Percentiles rank a stretch among this genome's conserved stretches.
These are phyloP conservation scores for Petaurus breviceps DNA, from an alignment of 2,113 vertebrate genomes.

Conservation along the genomic window DNA sequence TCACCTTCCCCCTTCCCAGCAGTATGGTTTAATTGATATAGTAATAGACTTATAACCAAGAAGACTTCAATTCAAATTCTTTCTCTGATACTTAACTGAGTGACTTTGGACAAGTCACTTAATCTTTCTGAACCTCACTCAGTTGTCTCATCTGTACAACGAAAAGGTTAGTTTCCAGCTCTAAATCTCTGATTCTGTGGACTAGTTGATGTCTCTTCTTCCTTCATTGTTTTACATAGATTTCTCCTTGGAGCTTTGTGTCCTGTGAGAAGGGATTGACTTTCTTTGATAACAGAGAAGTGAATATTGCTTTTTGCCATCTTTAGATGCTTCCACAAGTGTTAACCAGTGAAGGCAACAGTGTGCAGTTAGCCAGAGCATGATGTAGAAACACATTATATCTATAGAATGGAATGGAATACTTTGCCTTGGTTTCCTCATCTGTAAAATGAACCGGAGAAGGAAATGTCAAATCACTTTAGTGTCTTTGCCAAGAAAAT, in stretches of 20 bases:
- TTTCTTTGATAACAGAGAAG: background rate
- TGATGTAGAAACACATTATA: background rate
- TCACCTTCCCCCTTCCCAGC: background rate
- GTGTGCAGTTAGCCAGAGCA: too few relatives aligned
- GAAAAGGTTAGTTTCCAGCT: background rate
- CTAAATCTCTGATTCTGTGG: background rate
- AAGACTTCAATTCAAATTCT: background rate
- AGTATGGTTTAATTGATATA: background rate
- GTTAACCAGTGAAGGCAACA: background rate
- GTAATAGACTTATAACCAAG: background rate
- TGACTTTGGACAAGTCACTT: background rate
- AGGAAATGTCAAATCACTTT: background rate
- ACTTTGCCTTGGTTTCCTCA: too few relatives aligned
- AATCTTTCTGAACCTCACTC: too few relatives aligned
- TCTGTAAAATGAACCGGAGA: background rate
- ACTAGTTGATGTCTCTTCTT: background rate
- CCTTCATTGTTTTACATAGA: background rate
- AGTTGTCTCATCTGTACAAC: background rate
- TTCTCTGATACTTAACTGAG: too few relatives aligned
- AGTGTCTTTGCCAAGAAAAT: background rate
- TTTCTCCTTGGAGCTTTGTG: background rate
- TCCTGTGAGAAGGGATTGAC: background rate
- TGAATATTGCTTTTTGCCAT: too few relatives aligned
- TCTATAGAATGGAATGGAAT: background rate
- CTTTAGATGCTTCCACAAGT: background rate